These are phyloP conservation scores for Phylloscopus trochilus DNA, from an alignment of 2,113 vertebrate species.

Conservation along the genomic window DNA sequence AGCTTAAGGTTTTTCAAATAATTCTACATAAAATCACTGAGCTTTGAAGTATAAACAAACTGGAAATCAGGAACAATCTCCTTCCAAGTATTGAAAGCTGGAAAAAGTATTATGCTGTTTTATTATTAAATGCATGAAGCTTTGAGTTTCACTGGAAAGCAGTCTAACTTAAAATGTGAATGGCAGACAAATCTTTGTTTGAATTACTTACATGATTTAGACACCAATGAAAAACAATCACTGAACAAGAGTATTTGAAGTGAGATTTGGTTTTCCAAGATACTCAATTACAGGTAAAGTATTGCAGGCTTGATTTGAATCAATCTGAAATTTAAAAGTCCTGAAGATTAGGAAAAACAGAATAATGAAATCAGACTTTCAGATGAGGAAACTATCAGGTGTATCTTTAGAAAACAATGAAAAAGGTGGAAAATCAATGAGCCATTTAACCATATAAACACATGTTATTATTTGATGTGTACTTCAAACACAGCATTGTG, in stretches of 20 bases:
- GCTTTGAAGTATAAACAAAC: background rate
- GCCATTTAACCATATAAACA: background rate
- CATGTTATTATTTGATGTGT: background rate
- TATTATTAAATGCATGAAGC: background rate
- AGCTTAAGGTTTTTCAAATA: background rate
- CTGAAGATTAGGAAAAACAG: background rate
- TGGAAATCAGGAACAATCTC: background rate
- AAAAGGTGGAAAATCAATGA: background rate
- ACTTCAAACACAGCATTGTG: background rate
- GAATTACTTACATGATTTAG: background rate
- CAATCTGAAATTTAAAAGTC: background rate
- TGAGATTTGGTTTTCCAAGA: background rate
- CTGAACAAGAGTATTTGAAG: background rate
- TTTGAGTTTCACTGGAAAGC: background rate
- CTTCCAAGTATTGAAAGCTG: background rate
- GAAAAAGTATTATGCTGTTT: background rate
- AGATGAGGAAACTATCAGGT: background rate
- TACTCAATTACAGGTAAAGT: background rate
- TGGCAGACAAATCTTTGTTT: background rate
- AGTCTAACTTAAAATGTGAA: background rate
- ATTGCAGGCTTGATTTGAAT: background rate
- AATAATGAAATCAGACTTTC: background rate
- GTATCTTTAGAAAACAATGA: background rate
- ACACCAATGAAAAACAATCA: background rate
- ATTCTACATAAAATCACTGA: background rate